phyloP scores from a whole-genome alignment of 2,888 invertebrate genomes.

The Arrhopalites spinosus region DNA sequence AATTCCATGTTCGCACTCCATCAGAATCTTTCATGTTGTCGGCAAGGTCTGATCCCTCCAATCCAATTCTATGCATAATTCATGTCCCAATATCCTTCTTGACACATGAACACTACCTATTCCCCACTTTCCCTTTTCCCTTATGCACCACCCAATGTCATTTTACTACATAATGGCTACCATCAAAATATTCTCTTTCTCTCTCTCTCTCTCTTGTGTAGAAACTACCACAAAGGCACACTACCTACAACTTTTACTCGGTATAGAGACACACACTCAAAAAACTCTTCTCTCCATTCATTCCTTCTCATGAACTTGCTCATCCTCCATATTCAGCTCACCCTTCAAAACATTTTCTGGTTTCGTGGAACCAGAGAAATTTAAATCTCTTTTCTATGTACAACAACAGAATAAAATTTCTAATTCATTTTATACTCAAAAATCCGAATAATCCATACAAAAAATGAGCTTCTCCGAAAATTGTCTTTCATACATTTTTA shows the following conservation, averaged over 20 bases:
- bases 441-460: too few species aligned
- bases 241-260: not conserved
- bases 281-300: too few species aligned
- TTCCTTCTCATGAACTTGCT: too few species aligned
- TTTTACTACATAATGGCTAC: not conserved
- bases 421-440: too few species aligned
- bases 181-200: not conserved
- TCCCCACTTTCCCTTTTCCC: not conserved
- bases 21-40: conserved; percentile 39
- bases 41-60: conserved; percentile 30
- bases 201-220: not conserved
- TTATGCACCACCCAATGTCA: not conserved
- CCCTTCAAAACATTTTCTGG: not conserved
- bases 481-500: too few species aligned
- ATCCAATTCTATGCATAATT: conserved; percentile 41
- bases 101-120: conserved; percentile 25
- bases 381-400: too few species aligned
- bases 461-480: too few species aligned
- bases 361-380: too few species aligned
- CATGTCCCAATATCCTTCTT: conserved; percentile 36
- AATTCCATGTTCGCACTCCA: conserved; percentile 39
- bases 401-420: too few species aligned
- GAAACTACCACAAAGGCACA: not conserved
- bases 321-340: too few species aligned
- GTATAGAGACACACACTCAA: not conserved